Conservation (phyloP, 2,888 invertebrate genomes). For the Hermaeophaga mercurialis region DNA sequence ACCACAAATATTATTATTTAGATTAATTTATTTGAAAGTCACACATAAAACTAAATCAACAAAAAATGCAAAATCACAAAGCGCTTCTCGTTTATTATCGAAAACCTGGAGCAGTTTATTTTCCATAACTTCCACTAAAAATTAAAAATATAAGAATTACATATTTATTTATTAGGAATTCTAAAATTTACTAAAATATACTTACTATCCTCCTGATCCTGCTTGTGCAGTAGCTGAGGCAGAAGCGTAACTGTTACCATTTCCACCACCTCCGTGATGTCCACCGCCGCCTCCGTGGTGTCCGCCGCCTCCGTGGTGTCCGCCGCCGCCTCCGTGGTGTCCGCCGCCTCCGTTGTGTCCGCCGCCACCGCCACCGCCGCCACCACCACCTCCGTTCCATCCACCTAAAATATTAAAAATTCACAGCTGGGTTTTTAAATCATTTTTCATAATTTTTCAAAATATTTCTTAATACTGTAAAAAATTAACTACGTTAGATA, state of each 20-base stretch:
- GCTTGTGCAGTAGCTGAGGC: neutral
- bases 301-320: constrained; percentile 1
- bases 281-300: constrained; percentile 5
- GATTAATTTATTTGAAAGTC: neutral
- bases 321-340: constrained; percentile 1
- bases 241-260: neutral
- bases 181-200: neutral
- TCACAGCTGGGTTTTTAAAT: too few relatives aligned
- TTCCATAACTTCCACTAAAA: constrained; percentile 6
- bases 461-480: too few relatives aligned
- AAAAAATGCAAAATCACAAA: constrained; percentile 12
- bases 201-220: constrained; percentile 1
- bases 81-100: constrained; percentile 1
- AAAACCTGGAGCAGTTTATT: neutral
- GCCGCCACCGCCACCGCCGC: constrained; percentile 5
- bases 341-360: constrained; percentile 3
- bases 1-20: too few relatives aligned
- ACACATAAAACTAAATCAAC: neutral
- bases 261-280: neutral
- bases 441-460: too few relatives aligned
- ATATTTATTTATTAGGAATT: neutral
- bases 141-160: neutral
- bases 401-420: neutral
- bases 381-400: neutral
- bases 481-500: too few relatives aligned